Percentiles rank a stretch among this genome's conserved stretches.
phyloP scores from a whole-genome alignment of 2,113 vertebrate genomes.

The Gadus macrocephalus region DNA sequence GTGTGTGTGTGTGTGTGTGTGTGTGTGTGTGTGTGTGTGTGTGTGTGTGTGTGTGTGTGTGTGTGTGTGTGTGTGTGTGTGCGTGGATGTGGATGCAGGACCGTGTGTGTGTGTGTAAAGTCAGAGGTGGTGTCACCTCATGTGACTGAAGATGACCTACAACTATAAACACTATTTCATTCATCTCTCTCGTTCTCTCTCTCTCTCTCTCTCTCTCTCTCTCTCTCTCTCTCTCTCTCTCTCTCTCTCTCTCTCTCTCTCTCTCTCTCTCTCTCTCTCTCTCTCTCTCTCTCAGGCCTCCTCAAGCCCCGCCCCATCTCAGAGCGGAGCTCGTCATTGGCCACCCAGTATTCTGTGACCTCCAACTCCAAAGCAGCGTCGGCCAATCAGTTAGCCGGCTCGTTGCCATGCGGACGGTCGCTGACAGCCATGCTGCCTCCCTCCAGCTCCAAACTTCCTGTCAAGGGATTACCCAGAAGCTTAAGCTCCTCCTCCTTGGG shows the following conservation, averaged over 20 bases:
- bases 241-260: neutral
- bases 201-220: neutral
- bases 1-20: slow-evolving; percentile 22
- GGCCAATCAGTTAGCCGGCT: slow-evolving; percentile 24
- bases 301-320: slow-evolving; percentile 33
- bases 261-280: neutral
- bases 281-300: slow-evolving; percentile 42
- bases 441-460: slow-evolving; percentile 59
- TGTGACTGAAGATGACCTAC: neutral
- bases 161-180: neutral
- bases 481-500: slow-evolving; percentile 41
- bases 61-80: slow-evolving; percentile 27
- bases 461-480: slow-evolving; percentile 57
- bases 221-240: neutral
- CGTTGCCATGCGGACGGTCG: slow-evolving; percentile 25
- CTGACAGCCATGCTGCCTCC: neutral
- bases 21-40: slow-evolving; percentile 24
- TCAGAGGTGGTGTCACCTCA: slow-evolving; percentile 3
- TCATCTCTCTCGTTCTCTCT: neutral
- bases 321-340: slow-evolving; percentile 16
- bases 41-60: slow-evolving; percentile 17
- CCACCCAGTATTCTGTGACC: neutral
- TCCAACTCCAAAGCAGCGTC: slow-evolving; percentile 24
- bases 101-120: slow-evolving; percentile 16
- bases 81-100: slow-evolving; percentile 19